phyloP scores from a whole-genome alignment of 2,888 invertebrate genomes.

The Carterocephalus palaemon region DNA sequence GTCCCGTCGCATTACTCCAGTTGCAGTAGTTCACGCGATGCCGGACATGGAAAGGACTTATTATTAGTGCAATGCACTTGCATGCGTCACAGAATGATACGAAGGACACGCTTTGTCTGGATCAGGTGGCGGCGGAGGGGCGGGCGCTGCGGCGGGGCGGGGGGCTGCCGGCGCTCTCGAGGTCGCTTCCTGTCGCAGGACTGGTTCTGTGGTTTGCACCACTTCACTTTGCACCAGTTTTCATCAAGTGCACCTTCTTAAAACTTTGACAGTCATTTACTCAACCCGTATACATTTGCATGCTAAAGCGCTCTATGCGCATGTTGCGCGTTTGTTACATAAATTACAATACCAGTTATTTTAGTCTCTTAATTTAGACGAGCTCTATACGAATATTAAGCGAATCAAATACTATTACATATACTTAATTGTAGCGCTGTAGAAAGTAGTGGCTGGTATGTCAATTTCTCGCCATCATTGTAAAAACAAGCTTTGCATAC shows the following conservation, averaged over 20 bases:
- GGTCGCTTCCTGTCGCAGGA: conserved; percentile 75
- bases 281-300: conserved; percentile 39
- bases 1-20: conserved; percentile 23
- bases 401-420: conserved; percentile 21
- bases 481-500: conserved; percentile 20
- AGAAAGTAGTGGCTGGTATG: conserved; percentile 21
- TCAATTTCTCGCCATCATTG: conserved; percentile 17
- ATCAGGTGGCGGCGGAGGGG: conserved; percentile 61
- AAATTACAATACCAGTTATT: conserved; percentile 25
- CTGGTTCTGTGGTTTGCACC: conserved; percentile 74
- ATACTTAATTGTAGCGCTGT: conserved; percentile 6
- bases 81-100: conserved; percentile 62
- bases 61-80: conserved; percentile 75
- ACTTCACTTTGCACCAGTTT: conserved; percentile 74
- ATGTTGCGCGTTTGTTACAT: conserved; percentile 24
- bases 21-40: conserved; percentile 33
- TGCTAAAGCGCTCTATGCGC: conserved; percentile 30
- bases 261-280: conserved; percentile 45
- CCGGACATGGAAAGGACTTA: conserved; percentile 66
- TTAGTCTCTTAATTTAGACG: conserved; percentile 24
- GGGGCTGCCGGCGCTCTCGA: conserved; percentile 45
- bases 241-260: conserved; percentile 58
- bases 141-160: conserved; percentile 28
- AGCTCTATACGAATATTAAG: conserved; percentile 18
- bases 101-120: conserved; percentile 77